A percentile compares a stretch with the other conserved stretches of the same genome.
Evolutionary conservation across 2,113 vertebrate genomes (phyloP).

Genomic region (Prochilodus magdalenae): DNA sequence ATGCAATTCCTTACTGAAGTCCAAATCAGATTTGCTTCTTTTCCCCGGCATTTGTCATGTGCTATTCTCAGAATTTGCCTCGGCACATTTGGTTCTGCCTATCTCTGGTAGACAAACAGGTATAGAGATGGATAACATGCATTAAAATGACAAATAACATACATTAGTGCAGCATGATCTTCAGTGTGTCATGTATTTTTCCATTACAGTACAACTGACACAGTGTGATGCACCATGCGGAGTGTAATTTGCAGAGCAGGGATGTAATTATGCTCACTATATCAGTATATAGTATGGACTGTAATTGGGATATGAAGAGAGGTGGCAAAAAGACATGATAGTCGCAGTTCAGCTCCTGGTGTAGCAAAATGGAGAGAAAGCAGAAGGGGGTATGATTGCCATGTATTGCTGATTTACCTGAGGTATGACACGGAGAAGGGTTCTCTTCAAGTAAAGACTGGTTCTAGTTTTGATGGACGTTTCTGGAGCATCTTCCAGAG

Average conservation of each 20-base stretch:
- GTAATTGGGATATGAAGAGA: neutral
- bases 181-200: neutral
- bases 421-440: neutral
- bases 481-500: constrained; percentile 24
- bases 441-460: neutral
- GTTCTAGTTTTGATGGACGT: constrained; percentile 19
- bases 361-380: neutral
- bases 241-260: neutral
- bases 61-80: neutral
- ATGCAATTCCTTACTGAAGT: neutral
- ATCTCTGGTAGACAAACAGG: neutral
- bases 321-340: neutral
- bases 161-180: neutral
- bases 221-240: neutral
- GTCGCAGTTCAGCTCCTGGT: neutral
- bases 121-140: neutral
- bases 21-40: neutral
- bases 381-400: neutral
- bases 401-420: constrained; percentile 12
- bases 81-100: neutral
- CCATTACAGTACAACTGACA: neutral
- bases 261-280: neutral
- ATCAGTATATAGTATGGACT: neutral
- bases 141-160: constrained; percentile 2
- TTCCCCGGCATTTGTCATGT: neutral